Evolutionary conservation across 2,113 vertebrate species (phyloP).

Genomic region (Ctenodactylus gundi): DNA sequence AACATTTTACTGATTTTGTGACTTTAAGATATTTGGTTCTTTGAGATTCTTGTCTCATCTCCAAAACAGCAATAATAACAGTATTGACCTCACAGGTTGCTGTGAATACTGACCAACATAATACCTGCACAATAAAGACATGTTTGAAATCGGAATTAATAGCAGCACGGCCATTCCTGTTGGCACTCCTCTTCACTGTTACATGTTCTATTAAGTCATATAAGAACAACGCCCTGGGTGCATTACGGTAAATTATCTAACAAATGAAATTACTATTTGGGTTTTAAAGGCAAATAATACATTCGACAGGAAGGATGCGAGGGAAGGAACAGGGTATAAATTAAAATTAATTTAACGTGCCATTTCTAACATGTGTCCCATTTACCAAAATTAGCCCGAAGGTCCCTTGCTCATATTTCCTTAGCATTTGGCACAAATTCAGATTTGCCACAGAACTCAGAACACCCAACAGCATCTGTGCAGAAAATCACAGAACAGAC

Average conservation of each 20-base stretch:
- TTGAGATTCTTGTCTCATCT: neutral
- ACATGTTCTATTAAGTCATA: neutral
- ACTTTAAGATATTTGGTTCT: neutral
- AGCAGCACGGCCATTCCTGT: neutral
- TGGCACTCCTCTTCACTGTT: neutral
- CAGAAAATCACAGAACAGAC: conserved; percentile 1
- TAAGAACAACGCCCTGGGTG: neutral
- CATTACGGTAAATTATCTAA: conserved; percentile 36
- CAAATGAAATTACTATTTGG: conserved; percentile 8
- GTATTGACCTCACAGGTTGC: neutral
- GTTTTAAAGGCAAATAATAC: neutral
- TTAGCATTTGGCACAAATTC: conserved; percentile 10
- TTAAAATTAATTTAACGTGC: conserved; percentile 45
- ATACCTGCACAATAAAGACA: no score
- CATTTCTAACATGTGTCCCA: conserved; percentile 33
- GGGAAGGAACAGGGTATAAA: neutral
- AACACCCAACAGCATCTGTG: neutral
- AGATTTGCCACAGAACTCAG: conserved; percentile 9
- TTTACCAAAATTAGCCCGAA: conserved; percentile 53
- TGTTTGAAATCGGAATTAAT: no score
- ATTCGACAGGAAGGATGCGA: neutral
- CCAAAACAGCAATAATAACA: neutral
- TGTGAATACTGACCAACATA: neutral
- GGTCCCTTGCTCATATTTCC: neutral
- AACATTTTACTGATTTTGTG: neutral